Evolutionary conservation across 1,140 invertebrate genomes (phyloP).

Genomic region (Diplogasteroides magnus): DNA sequence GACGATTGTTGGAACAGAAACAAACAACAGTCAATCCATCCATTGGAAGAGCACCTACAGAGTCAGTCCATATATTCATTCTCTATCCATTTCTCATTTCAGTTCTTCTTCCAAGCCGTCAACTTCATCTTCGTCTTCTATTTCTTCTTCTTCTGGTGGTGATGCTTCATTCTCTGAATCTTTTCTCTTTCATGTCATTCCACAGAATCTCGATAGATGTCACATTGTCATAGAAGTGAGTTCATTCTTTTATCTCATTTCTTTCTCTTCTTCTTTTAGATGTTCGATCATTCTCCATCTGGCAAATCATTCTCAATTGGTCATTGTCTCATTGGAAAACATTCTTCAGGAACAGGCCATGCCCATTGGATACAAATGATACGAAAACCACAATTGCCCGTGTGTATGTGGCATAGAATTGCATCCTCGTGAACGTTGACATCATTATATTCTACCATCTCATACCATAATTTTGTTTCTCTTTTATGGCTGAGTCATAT

Average conservation of each 20-base stretch:
- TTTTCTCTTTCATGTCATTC: constrained; percentile 34
- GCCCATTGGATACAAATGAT: constrained; percentile 37
- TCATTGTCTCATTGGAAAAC: constrained; percentile 33
- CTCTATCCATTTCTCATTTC: neutral
- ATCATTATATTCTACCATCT: constrained; percentile 11
- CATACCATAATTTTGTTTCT: constrained; percentile 23
- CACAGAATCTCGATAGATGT: constrained; percentile 27
- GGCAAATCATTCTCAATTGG: constrained; percentile 23
- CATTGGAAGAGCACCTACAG: constrained; percentile 18
- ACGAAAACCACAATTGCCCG: constrained; percentile 34
- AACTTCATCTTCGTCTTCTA: constrained; percentile 30
- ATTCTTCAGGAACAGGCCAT: constrained; percentile 19
- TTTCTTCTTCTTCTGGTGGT: constrained; percentile 20
- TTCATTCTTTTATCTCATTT: neutral
- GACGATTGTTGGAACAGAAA: constrained; percentile 34
- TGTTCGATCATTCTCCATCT: constrained; percentile 27
- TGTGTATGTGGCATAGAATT: constrained; percentile 37
- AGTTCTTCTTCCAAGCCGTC: constrained; percentile 28
- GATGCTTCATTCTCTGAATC: constrained; percentile 37
- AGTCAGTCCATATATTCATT: constrained; percentile 9
- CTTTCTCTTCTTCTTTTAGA: constrained; percentile 24
- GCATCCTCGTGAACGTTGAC: constrained; percentile 4
- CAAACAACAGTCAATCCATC: constrained; percentile 35
- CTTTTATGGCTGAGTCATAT: constrained; percentile 10
- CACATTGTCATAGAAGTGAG: constrained; percentile 38